Evolutionary conservation across 1,140 invertebrate species (phyloP).

Genomic region (Panulirus ornatus): DNA sequence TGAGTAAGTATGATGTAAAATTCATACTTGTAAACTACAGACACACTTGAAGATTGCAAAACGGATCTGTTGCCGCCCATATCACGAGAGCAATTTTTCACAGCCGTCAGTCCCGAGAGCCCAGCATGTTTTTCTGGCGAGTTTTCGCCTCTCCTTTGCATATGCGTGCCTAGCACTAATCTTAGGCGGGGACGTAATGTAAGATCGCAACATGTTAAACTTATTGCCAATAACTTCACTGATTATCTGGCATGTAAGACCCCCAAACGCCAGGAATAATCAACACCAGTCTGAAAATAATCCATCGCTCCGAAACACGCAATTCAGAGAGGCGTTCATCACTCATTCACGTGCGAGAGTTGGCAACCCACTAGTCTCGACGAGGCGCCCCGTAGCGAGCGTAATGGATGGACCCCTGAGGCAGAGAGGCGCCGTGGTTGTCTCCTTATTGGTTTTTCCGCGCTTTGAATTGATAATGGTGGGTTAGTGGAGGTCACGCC

Average conservation of each 20-base stretch:
- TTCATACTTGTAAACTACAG: constrained; percentile 26
- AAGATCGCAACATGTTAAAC: constrained; percentile 48
- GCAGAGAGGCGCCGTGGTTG: constrained; percentile 69
- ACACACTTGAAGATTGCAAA: constrained; percentile 58
- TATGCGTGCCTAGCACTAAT: constrained; percentile 62
- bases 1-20: background rate
- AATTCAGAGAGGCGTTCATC: constrained; percentile 42
- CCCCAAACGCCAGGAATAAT: constrained; percentile 66
- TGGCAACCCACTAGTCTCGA: constrained; percentile 61
- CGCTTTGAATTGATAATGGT: constrained; percentile 73
- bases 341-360: constrained; percentile 56
- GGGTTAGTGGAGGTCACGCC: constrained; percentile 71
- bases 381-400: constrained; percentile 67
- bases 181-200: constrained; percentile 10
- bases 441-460: constrained; percentile 73
- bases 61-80: constrained; percentile 54
- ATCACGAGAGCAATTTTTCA: constrained; percentile 65
- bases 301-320: constrained; percentile 65
- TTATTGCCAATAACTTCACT: constrained; percentile 52
- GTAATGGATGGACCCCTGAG: constrained; percentile 71
- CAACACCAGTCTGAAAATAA: constrained; percentile 66
- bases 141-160: constrained; percentile 45
- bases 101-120: constrained; percentile 53
- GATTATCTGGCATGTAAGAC: constrained; percentile 47
- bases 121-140: constrained; percentile 14